Conservation (phyloP, 1,140 invertebrate genomes). For the Drosophila santomea region DNA sequence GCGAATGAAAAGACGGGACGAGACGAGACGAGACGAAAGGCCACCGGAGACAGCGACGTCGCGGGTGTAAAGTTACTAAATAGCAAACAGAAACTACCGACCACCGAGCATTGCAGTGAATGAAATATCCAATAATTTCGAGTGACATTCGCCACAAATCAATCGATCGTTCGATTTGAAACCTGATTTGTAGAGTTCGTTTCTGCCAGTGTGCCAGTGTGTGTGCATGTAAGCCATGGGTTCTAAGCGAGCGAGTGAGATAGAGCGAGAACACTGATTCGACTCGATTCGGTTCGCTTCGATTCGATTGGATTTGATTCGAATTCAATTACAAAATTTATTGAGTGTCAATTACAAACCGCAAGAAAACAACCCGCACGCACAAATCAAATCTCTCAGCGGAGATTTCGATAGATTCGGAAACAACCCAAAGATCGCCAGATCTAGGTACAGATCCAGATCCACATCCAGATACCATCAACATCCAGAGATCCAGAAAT, state of each 20-base stretch:
- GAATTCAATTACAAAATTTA: slow-evolving; percentile 41
- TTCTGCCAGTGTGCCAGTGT: slow-evolving; percentile 19
- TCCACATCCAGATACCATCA: neutral
- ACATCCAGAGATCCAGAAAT: neutral
- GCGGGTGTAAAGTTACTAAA: slow-evolving; percentile 47
- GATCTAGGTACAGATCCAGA: slow-evolving; percentile 1
- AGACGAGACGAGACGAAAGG: slow-evolving; percentile 13
- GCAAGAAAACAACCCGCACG: slow-evolving; percentile 11
- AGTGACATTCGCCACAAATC: slow-evolving; percentile 57
- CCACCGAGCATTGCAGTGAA: slow-evolving; percentile 5
- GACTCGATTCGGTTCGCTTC: slow-evolving; percentile 17
- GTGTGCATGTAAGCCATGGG: slow-evolving; percentile 54
- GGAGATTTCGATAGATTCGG: neutral
- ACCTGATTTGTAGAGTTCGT: slow-evolving; percentile 55
- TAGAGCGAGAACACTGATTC: slow-evolving; percentile 37
- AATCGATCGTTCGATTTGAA: slow-evolving; percentile 53
- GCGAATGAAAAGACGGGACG: slow-evolving; percentile 5
- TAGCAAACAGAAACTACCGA: slow-evolving; percentile 20
- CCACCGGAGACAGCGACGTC: slow-evolving; percentile 16
- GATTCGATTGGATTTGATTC: slow-evolving; percentile 11
- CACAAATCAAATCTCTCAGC: slow-evolving; percentile 6
- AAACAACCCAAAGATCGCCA: neutral
- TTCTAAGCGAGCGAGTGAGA: slow-evolving; percentile 44
- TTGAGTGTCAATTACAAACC: slow-evolving; percentile 57
- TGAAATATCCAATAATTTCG: slow-evolving; percentile 32